Evolutionary conservation across 1,140 invertebrate genomes (phyloP).

Genomic region (Dendrolimus punctatus): DNA sequence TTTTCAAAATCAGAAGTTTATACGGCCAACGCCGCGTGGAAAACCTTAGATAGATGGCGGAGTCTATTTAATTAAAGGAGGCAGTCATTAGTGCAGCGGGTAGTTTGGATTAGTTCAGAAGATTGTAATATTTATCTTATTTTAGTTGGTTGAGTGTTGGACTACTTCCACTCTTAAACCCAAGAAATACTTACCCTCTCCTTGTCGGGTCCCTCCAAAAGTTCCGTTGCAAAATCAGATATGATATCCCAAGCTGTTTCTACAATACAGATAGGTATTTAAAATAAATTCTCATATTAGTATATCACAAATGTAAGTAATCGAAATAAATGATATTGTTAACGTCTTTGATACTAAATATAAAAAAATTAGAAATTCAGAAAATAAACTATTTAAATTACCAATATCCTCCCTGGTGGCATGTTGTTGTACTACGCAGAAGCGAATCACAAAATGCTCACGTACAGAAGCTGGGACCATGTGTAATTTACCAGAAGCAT

Average conservation of each 20-base stretch:
- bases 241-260: constrained; percentile 94
- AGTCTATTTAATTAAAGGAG: no score
- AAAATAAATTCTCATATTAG: background rate
- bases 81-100: no score
- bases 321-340: no score
- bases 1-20: no score
- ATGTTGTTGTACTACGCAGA: constrained; percentile 95
- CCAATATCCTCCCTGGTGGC: constrained; percentile 91
- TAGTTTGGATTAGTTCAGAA: no score
- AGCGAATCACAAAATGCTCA: constrained; percentile 93
- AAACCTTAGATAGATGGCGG: no score
- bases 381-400: constrained; percentile 43
- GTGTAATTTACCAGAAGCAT: constrained; percentile 96
- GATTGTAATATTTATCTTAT: no score
- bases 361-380: no score
- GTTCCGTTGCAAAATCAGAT: constrained; percentile 85
- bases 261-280: constrained; percentile 45
- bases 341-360: no score
- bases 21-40: no score
- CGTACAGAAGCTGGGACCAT: constrained; percentile 97
- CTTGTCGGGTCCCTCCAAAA: constrained; percentile 79
- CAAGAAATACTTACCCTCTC: constrained; percentile 61
- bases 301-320: no score
- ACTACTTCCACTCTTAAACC: background rate
- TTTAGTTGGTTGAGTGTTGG: no score